phyloP scores from a whole-genome alignment of 2,797 vertebrate genomes.

The Oreochromis grahami region DNA sequence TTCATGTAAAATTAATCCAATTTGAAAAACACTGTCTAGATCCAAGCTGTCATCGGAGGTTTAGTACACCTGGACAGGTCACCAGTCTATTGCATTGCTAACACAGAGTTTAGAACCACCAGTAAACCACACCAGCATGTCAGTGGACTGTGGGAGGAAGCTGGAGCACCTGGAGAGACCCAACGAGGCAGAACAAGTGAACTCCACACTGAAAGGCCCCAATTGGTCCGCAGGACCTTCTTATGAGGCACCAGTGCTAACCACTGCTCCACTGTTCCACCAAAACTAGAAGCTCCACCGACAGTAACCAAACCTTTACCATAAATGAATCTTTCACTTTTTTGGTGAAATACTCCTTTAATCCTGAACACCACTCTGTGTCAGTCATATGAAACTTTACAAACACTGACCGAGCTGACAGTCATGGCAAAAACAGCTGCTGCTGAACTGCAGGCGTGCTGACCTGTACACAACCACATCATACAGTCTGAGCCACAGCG shows the following conservation, averaged over 20 bases:
- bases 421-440: not conserved
- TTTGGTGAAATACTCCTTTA: not conserved
- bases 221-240: accelerated
- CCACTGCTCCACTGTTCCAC: not conserved
- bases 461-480: not conserved
- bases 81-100: accelerated
- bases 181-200: not conserved
- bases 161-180: not conserved
- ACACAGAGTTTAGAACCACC: no score
- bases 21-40: not conserved
- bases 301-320: not conserved
- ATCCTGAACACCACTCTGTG: not conserved
- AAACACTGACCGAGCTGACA: not conserved
- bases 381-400: not conserved
- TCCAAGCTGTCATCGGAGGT: accelerated
- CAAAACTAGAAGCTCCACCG: not conserved
- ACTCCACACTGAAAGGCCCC: not conserved
- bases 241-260: not conserved
- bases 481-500: not conserved
- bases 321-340: not conserved
- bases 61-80: not conserved
- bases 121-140: not conserved
- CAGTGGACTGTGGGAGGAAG: not conserved
- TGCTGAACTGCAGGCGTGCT: not conserved
- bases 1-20: no score